phyloP scores from a whole-genome alignment of 2,797 vertebrate species.

The Onychomys arenicola region DNA sequence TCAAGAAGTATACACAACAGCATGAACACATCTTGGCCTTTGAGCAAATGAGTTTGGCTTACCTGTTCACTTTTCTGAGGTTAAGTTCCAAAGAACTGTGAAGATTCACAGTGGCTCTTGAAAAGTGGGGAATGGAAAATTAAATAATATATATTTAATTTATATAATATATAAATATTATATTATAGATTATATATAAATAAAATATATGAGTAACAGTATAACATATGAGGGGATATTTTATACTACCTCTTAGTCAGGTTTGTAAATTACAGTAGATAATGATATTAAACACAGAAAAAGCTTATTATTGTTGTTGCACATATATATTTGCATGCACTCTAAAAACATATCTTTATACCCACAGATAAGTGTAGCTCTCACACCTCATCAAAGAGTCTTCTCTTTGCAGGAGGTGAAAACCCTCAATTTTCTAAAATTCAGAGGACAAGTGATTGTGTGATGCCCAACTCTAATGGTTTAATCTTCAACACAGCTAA shows the following conservation, averaged over 20 bases:
- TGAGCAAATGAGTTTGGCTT: background rate
- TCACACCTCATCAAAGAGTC: background rate
- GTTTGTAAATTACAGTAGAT: background rate
- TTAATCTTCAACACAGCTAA: background rate
- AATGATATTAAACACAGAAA: background rate
- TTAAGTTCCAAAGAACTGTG: background rate
- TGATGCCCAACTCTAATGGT: background rate
- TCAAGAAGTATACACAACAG: background rate
- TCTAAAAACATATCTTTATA: background rate
- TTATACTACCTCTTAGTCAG: background rate
- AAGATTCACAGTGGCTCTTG: background rate
- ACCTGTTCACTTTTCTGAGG: background rate
- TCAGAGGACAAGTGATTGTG: background rate
- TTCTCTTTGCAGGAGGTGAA: background rate
- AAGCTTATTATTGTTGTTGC: background rate
- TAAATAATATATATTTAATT: background rate
- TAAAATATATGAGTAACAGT: background rate
- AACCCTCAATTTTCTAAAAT: background rate
- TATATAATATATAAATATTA: too few species aligned
- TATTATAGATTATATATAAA: too few species aligned
- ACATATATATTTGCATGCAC: background rate
- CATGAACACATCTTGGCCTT: background rate
- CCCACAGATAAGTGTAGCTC: background rate
- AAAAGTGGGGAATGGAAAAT: fast-evolving
- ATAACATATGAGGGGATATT: background rate